Evolutionary conservation across 2,797 vertebrate species (phyloP), one percentile per base, ranked within the genome.

Genomic region (Brachyalestes nurse): DNA sequence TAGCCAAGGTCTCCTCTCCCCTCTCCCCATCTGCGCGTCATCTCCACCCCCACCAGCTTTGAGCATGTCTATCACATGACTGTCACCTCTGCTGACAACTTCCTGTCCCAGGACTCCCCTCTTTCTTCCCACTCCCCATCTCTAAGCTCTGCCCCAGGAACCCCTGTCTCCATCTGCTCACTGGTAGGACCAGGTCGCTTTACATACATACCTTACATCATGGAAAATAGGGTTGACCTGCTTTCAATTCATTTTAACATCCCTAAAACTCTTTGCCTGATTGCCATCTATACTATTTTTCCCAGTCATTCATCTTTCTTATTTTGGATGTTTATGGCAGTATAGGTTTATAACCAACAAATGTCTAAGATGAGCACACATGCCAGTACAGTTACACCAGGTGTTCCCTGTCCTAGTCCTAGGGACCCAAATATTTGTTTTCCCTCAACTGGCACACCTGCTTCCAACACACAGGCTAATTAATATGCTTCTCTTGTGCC

Each of bases 11-110:
- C 93, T 91, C 94, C 93, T 89, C 92, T 92, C 45, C 93, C 93
- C 89, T 93, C 92, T 91, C 94, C 93, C 84, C 92, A 91, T 87
- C 92, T 93, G 89, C 64, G 90, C 86, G 91, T 94, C 91, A 95
- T 96, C 94, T 96, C 95, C 92, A 93, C 94, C 92, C 95, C 95
- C 87, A 94, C 92, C 93, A 95, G 95, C 94, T 96, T 96, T 88
- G 94, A 96, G 91, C 95, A 96, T 94, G 92, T 96, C 93, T 95
- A 95, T 95, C 95, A 96, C 91, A 95, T 96, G 96, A 96, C 95
- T 89, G 93, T 94, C 92, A 94, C 93, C 91, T 96, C 95, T 88
- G 95, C 96, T 47, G 94, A 95, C 93, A 95, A 95, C 87, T 94
- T 95, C 93, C 95, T 96, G 88, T 95, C 89, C 90, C 92, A 93